Conservation (phyloP, 2,797 vertebrate species). For the Pantherophis alleghaniensis region DNA sequence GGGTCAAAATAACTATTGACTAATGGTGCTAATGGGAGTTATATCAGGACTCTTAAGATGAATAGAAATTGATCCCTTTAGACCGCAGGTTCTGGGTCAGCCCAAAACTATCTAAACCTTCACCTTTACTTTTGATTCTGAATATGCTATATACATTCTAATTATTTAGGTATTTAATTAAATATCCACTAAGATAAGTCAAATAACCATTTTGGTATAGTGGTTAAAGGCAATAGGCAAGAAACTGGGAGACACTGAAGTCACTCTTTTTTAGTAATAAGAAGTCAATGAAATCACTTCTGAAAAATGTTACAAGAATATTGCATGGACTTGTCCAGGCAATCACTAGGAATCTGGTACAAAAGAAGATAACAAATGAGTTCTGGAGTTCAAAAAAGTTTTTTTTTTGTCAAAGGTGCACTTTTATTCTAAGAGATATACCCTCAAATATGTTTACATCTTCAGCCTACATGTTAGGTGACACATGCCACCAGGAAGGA, state of each 20-base stretch:
- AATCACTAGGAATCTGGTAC: background rate
- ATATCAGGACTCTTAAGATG: background rate
- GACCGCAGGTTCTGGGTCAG: background rate
- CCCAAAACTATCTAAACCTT: background rate
- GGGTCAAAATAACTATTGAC: background rate
- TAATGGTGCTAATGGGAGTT: background rate
- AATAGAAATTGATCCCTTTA: background rate
- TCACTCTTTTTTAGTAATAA: background rate
- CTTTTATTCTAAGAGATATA: background rate
- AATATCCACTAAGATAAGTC: background rate
- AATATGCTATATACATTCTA: background rate
- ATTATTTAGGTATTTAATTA: background rate
- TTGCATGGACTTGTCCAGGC: background rate
- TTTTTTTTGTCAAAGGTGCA: background rate
- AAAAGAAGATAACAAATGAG: background rate
- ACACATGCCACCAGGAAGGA: background rate
- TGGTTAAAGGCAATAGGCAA: background rate
- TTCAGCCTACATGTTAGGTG: background rate
- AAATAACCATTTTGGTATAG: background rate
- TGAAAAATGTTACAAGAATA: background rate
- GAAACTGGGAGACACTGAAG: background rate
- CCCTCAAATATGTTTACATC: background rate
- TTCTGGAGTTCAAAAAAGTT: background rate
- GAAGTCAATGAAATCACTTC: background rate
- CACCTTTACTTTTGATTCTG: background rate